A percentile compares a stretch with the other conserved stretches of the same genome.
phyloP scores from a whole-genome alignment of 1,140 invertebrate genomes.

The Ceratosolen solmsi region DNA sequence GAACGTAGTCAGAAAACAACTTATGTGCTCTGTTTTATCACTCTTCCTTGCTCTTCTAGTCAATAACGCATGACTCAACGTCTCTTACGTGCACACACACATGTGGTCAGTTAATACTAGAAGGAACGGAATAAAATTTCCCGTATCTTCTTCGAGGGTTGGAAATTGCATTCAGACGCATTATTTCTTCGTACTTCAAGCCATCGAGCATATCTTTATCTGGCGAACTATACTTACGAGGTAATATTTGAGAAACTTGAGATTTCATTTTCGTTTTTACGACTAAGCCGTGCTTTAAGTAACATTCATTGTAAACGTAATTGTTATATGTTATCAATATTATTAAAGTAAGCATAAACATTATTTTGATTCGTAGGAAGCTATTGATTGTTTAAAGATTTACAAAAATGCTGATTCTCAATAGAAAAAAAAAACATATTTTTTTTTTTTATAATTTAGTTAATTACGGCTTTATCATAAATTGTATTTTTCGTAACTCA shows the following conservation, averaged over 20 bases:
- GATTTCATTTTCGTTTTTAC: background rate
- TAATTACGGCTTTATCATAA: too few species aligned
- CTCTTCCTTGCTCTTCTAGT: background rate
- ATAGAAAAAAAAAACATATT: too few species aligned
- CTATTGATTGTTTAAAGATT: too few species aligned
- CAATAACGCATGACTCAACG: background rate
- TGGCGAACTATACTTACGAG: background rate
- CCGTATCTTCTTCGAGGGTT: conserved; percentile 7
- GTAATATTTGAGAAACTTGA: background rate
- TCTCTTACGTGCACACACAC: background rate
- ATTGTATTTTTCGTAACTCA: too few species aligned
- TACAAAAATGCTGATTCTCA: too few species aligned
- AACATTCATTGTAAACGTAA: background rate
- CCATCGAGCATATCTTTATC: background rate
- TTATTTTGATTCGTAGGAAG: too few species aligned
- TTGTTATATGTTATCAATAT: too few species aligned
- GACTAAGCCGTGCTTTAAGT: background rate
- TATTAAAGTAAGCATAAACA: too few species aligned
- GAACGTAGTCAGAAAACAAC: background rate
- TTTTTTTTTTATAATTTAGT: too few species aligned
- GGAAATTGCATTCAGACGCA: background rate
- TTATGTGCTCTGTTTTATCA: background rate
- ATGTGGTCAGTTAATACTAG: background rate
- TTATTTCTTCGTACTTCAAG: conserved; percentile 1
- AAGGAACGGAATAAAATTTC: conserved; percentile 17